phyloP scores from a whole-genome alignment of 1,140 invertebrate species.

The Drosophila kurseongensis region DNA sequence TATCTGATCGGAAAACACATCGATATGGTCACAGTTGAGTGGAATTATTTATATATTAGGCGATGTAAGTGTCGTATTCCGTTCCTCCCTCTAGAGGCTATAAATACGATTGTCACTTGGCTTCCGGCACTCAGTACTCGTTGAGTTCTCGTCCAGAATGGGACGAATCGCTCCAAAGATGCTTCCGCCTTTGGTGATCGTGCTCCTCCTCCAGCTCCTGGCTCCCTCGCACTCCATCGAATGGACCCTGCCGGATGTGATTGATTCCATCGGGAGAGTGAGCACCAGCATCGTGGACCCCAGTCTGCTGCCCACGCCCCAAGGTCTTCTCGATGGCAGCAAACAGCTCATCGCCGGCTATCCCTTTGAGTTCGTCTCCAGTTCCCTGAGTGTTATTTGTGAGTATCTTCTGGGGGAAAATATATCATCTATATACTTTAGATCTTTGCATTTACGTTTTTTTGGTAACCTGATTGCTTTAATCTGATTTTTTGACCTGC shows the following conservation, averaged over 20 bases:
- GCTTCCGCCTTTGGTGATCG: slow-evolving; percentile 13
- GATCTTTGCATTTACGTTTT: too few relatives aligned
- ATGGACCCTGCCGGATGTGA: slow-evolving; percentile 51
- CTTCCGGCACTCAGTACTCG: slow-evolving; percentile 64
- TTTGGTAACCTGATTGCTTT: neutral
- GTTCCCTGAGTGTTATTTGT: slow-evolving; percentile 71
- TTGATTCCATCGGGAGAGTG: slow-evolving; percentile 43
- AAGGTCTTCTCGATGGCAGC: slow-evolving; percentile 63
- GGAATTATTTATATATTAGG: slow-evolving; percentile 26
- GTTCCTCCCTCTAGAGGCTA: slow-evolving; percentile 23
- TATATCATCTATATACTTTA: neutral
- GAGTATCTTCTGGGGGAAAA: slow-evolving; percentile 21
- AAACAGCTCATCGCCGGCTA: slow-evolving; percentile 77
- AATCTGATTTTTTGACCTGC: too few relatives aligned
- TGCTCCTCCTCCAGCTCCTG: slow-evolving; percentile 18
- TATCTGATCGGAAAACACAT: slow-evolving; percentile 70
- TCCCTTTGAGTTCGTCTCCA: slow-evolving; percentile 74
- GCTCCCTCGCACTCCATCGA: slow-evolving; percentile 19
- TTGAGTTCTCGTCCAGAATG: slow-evolving; percentile 48
- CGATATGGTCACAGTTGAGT: slow-evolving; percentile 57
- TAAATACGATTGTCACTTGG: slow-evolving; percentile 50
- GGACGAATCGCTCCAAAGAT: neutral
- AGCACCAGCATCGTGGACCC: slow-evolving; percentile 50
- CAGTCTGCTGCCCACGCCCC: slow-evolving; percentile 68
- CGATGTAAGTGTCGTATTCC: neutral